phyloP scores from a whole-genome alignment of 2,797 vertebrate species.

The Simalia tracyae region DNA sequence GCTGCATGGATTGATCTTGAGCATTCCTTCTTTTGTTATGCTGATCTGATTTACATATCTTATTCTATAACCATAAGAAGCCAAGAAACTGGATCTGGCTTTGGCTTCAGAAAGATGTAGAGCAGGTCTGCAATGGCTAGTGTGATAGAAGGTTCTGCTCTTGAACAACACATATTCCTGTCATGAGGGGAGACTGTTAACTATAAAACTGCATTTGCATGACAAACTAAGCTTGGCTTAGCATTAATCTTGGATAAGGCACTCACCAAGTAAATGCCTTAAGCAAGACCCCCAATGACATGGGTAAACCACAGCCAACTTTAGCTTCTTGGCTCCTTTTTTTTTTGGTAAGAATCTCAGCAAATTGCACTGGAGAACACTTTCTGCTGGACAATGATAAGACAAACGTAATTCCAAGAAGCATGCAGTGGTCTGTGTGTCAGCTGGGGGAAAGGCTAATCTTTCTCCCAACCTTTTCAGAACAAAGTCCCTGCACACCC shows the following conservation, averaged over 20 bases:
- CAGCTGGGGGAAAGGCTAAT: not conserved
- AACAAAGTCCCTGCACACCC: not conserved
- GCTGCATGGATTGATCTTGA: not conserved
- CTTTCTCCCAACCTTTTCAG: not conserved
- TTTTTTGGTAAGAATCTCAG: not conserved
- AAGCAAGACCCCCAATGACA: too few species aligned
- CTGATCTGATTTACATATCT: not conserved
- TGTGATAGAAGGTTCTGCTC: not conserved
- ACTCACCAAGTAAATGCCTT: not conserved
- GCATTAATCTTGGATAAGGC: not conserved
- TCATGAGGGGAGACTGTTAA: not conserved
- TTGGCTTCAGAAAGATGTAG: not conserved
- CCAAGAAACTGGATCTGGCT: not conserved
- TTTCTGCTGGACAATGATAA: not conserved
- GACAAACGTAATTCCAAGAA: not conserved
- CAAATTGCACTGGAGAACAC: not conserved
- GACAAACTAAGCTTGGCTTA: not conserved
- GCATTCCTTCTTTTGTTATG: not conserved
- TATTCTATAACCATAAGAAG: not conserved
- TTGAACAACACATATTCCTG: not conserved
- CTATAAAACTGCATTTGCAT: not conserved
- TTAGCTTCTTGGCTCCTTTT: not conserved
- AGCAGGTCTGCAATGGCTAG: not conserved
- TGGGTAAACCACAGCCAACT: not conserved
- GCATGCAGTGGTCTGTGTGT: not conserved